A percentile compares a stretch with the other conserved stretches of the same genome.
Evolutionary conservation across 2,888 invertebrate genomes (phyloP).

Genomic region (Craniophora ligustri): DNA sequence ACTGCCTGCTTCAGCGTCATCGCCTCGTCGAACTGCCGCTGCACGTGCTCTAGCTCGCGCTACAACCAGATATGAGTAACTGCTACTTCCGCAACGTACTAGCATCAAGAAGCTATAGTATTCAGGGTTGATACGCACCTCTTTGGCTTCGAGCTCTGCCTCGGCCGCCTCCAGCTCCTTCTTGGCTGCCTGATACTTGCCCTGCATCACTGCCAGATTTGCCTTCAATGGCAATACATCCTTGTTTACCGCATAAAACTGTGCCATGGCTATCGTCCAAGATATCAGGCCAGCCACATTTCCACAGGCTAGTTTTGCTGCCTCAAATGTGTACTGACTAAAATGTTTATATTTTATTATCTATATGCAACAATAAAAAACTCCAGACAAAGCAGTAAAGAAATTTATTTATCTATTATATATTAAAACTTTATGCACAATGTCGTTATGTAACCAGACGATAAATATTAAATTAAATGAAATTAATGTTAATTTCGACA

Average conservation of each 20-base stretch:
- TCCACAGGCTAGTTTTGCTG: conserved; percentile 95
- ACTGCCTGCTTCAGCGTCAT: conserved; percentile 92
- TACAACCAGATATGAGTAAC: conserved; percentile 39
- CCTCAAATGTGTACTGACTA: conserved; percentile 92
- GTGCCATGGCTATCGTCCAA: conserved; percentile 96
- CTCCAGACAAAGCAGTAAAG: too few relatives aligned
- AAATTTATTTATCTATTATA: too few relatives aligned
- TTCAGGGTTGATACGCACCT: conserved; percentile 65
- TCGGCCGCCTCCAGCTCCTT: conserved; percentile 90
- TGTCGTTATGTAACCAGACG: too few relatives aligned
- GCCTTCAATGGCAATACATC: conserved; percentile 95
- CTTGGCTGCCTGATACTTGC: conserved; percentile 91
- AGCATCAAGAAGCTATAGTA: not conserved
- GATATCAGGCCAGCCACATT: conserved; percentile 96
- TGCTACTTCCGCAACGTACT: conserved; percentile 6
- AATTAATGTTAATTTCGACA: too few relatives aligned
- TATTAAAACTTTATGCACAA: too few relatives aligned
- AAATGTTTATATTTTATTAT: conserved; percentile 11
- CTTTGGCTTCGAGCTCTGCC: conserved; percentile 84
- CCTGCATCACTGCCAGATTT: conserved; percentile 93
- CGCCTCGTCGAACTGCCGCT: conserved; percentile 92
- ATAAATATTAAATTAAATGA: too few relatives aligned
- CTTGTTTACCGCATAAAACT: conserved; percentile 95
- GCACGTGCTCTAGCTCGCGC: conserved; percentile 89
- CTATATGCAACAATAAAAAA: too few relatives aligned